A percentile compares a stretch with the other conserved stretches of the same genome.
phyloP scores from a whole-genome alignment of 1,140 invertebrate genomes.

The Drosophila arizonae region DNA sequence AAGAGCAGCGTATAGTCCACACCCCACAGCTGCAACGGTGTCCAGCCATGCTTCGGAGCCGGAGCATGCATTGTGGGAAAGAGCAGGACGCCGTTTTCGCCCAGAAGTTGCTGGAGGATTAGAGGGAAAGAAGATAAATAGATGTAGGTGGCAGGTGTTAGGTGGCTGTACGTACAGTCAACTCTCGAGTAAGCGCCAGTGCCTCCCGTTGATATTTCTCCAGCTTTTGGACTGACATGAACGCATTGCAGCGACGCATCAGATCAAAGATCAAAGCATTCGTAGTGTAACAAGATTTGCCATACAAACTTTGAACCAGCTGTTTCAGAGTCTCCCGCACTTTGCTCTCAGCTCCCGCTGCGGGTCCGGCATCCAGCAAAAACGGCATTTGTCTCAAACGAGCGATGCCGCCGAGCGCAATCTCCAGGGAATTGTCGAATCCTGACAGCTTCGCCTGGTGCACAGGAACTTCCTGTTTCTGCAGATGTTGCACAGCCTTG shows the following conservation, averaged over 20 bases:
- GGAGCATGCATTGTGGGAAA: slow-evolving; percentile 88
- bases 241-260: slow-evolving; percentile 57
- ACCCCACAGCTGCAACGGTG: slow-evolving; percentile 85
- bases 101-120: slow-evolving; percentile 84
- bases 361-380: slow-evolving; percentile 24
- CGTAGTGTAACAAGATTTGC: slow-evolving; percentile 57
- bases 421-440: slow-evolving; percentile 64
- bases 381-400: slow-evolving; percentile 45
- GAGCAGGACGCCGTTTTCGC: slow-evolving; percentile 88
- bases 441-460: slow-evolving; percentile 32
- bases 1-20: slow-evolving; percentile 88
- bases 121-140: slow-evolving; percentile 1
- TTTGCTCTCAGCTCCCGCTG: neutral
- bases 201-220: slow-evolving; percentile 46
- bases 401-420: slow-evolving; percentile 47
- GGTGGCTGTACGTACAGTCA: slow-evolving; percentile 53
- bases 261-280: slow-evolving; percentile 68
- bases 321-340: slow-evolving; percentile 37
- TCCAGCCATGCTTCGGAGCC: slow-evolving; percentile 87
- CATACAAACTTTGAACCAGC: slow-evolving; percentile 33
- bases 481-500: slow-evolving; percentile 48
- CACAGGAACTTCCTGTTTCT: slow-evolving; percentile 42
- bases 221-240: slow-evolving; percentile 48
- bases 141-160: neutral
- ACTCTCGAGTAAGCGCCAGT: slow-evolving; percentile 30